Evolutionary conservation across 2,797 vertebrate species (phyloP).

Genomic region (Sus cebifrons): DNA sequence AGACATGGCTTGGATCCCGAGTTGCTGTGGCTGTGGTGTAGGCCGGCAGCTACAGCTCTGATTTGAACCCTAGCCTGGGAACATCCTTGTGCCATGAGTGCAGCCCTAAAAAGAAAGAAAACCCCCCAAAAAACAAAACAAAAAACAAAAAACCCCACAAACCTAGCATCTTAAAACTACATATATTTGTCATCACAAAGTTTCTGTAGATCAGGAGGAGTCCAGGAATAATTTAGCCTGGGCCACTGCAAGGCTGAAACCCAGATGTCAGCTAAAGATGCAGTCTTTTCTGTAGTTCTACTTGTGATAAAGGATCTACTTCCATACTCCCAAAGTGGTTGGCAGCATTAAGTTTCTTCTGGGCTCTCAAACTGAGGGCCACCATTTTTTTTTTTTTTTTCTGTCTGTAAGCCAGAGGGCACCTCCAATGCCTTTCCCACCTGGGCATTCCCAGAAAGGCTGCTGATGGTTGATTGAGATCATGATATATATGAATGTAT

Average conservation of each 20-base stretch:
- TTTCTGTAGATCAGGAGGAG: neutral
- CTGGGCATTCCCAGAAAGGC: neutral
- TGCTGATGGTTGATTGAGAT: neutral
- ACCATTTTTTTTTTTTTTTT: neutral
- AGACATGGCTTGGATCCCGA: no score
- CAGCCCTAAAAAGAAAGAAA: no score
- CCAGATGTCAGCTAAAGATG: neutral
- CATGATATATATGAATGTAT: neutral
- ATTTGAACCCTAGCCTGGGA: no score
- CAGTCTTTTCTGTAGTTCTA: neutral
- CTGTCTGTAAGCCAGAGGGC: neutral
- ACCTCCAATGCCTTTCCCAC: neutral
- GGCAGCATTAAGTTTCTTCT: neutral
- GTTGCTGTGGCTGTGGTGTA: no score
- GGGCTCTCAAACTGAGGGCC: neutral
- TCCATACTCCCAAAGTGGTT: neutral
- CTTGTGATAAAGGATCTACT: neutral
- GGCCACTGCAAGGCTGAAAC: neutral
- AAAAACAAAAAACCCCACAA: neutral
- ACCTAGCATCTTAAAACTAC: neutral
- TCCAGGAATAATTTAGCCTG: neutral
- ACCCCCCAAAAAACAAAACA: no score
- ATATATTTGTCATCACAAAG: neutral
- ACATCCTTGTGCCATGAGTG: no score
- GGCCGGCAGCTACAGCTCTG: no score